A percentile compares a stretch with the other conserved stretches of the same genome.
Conservation (phyloP, 2,888 invertebrate genomes). For the Hesperia comma region DNA sequence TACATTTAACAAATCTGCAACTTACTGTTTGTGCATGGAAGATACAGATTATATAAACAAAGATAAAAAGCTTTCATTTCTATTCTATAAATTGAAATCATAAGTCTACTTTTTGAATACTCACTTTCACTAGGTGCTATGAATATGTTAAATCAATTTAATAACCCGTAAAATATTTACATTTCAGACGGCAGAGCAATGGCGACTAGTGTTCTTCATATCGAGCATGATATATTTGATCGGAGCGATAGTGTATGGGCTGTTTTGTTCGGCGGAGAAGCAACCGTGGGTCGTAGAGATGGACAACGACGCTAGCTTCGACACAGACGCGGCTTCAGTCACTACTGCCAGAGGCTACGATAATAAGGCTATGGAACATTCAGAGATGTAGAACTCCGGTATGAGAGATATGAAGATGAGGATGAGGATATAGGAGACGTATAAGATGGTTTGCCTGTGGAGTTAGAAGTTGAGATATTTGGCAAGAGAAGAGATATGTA, state of each 20-base stretch:
- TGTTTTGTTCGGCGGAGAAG: constrained; percentile 89
- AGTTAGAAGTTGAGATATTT: too few relatives aligned
- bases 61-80: too few relatives aligned
- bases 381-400: constrained; percentile 56
- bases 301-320: constrained; percentile 69
- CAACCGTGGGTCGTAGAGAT: constrained; percentile 90
- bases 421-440: background rate
- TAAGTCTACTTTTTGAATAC: too few relatives aligned
- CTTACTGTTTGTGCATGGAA: too few relatives aligned
- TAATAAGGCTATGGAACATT: constrained; percentile 70
- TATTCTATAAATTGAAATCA: too few relatives aligned
- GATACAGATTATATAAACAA: too few relatives aligned
- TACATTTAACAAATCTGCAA: too few relatives aligned
- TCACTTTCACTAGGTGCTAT: background rate
- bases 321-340: constrained; percentile 72
- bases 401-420: background rate
- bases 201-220: constrained; percentile 94
- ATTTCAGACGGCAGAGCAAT: constrained; percentile 89
- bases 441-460: background rate
- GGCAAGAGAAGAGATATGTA: too few relatives aligned
- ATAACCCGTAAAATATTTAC: background rate
- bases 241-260: constrained; percentile 93
- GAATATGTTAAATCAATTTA: background rate
- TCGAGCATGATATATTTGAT: constrained; percentile 91
- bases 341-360: constrained; percentile 68